Evolutionary conservation across 2,113 vertebrate species (phyloP).

Genomic region (Megalops atlanticus): DNA sequence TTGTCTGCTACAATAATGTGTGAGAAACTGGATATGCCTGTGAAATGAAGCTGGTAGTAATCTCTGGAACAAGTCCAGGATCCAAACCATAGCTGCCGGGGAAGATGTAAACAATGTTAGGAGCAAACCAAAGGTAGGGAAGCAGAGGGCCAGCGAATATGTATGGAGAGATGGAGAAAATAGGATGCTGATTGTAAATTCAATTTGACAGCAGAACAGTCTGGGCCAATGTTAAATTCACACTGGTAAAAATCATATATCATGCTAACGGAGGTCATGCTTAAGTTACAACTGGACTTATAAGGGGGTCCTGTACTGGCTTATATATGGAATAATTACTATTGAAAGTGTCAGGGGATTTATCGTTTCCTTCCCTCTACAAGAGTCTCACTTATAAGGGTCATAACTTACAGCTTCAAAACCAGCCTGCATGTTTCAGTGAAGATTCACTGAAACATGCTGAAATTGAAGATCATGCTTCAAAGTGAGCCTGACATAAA

Average conservation of each 20-base stretch:
- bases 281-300: not conserved
- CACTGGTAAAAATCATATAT: not conserved
- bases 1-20: not conserved
- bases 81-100: slow-evolving; percentile 13
- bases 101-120: not conserved
- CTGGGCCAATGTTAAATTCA: too few species aligned
- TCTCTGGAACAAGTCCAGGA: not conserved
- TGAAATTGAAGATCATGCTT: too few species aligned
- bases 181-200: not conserved
- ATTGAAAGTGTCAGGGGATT: not conserved
- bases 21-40: slow-evolving; percentile 11
- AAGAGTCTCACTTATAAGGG: too few species aligned
- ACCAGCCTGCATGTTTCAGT: too few species aligned
- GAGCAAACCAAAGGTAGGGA: not conserved
- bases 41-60: slow-evolving; percentile 14
- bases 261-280: not conserved
- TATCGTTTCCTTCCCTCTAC: too few species aligned
- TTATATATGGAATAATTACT: not conserved
- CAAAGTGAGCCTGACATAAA: too few species aligned
- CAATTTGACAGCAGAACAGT: not conserved
- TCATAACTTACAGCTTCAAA: too few species aligned
- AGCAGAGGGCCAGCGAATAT: not conserved
- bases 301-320: too few species aligned
- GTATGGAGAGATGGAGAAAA: not conserved
- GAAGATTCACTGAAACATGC: too few species aligned